phyloP scores from a whole-genome alignment of 1,140 invertebrate species.

The Drosophila hydei region DNA sequence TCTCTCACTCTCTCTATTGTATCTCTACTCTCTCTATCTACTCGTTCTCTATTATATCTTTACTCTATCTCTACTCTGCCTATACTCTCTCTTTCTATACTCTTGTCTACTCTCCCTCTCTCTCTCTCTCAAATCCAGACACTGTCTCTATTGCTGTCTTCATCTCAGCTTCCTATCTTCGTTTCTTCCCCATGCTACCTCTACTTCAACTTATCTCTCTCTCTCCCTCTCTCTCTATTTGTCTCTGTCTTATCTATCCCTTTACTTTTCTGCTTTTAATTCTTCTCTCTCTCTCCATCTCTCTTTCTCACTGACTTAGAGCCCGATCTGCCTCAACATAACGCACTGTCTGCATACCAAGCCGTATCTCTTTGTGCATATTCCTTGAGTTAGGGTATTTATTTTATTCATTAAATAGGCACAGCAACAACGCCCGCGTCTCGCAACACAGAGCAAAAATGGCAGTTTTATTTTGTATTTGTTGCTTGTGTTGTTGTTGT shows the following conservation, averaged over 20 bases:
- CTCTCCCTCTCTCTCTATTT: background rate
- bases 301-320: background rate
- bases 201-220: background rate
- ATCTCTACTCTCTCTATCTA: too few species aligned
- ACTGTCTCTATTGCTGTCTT: background rate
- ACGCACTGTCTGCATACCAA: background rate
- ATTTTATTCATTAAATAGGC: conserved; percentile 24
- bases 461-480: conserved; percentile 30
- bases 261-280: background rate
- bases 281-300: background rate
- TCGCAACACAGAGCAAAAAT: conserved; percentile 42
- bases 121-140: background rate
- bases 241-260: background rate
- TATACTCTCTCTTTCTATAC: background rate
- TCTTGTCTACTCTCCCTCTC: too few species aligned
- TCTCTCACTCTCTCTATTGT: too few species aligned
- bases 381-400: conserved; percentile 14
- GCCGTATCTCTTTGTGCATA: background rate
- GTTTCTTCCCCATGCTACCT: background rate
- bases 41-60: background rate
- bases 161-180: too few species aligned
- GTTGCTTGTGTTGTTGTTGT: background rate
- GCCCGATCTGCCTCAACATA: background rate
- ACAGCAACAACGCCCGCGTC: conserved; percentile 40
- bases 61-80: too few species aligned